A percentile compares a stretch with the other conserved stretches of the same genome.
phyloP scores from a whole-genome alignment of 2,888 invertebrate genomes.

The Lithophane leautieri region DNA sequence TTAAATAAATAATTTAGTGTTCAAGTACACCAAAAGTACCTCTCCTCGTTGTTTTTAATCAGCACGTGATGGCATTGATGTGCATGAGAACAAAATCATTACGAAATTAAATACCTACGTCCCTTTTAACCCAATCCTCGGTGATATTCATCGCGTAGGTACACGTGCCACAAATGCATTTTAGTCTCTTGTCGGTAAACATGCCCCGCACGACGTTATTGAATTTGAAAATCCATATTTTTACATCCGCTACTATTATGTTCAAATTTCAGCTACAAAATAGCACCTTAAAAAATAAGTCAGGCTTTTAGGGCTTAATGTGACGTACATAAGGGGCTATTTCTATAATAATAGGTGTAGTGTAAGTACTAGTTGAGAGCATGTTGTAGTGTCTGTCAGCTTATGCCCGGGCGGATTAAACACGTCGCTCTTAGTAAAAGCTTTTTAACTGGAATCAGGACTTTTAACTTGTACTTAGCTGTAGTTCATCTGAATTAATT shows the following conservation, averaged over 20 bases:
- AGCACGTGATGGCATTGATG: not conserved
- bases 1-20: not conserved
- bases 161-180: slow-evolving; percentile 8
- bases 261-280: slow-evolving; percentile 25
- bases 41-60: not conserved
- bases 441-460: slow-evolving; percentile 30
- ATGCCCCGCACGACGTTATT: slow-evolving; percentile 22
- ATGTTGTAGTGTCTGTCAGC: slow-evolving; percentile 18
- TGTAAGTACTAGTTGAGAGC: not conserved
- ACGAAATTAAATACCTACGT: not conserved
- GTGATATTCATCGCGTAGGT: not conserved
- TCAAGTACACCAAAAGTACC: not conserved
- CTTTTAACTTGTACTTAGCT: slow-evolving; percentile 4
- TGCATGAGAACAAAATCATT: not conserved
- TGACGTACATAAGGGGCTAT: slow-evolving; percentile 4
- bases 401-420: slow-evolving; percentile 23
- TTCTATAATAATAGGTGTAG: slow-evolving; percentile 15
- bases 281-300: slow-evolving; percentile 4
- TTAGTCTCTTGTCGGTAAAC: slow-evolving; percentile 8
- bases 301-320: slow-evolving; percentile 28
- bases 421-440: slow-evolving; percentile 19
- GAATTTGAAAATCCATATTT: slow-evolving; percentile 40
- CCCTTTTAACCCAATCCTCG: no score
- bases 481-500: slow-evolving; percentile 13
- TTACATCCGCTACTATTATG: slow-evolving; percentile 9